These are phyloP conservation scores for Cryptocephalus primarius DNA, from an alignment of 2,888 invertebrate species.

Conservation along the genomic window DNA sequence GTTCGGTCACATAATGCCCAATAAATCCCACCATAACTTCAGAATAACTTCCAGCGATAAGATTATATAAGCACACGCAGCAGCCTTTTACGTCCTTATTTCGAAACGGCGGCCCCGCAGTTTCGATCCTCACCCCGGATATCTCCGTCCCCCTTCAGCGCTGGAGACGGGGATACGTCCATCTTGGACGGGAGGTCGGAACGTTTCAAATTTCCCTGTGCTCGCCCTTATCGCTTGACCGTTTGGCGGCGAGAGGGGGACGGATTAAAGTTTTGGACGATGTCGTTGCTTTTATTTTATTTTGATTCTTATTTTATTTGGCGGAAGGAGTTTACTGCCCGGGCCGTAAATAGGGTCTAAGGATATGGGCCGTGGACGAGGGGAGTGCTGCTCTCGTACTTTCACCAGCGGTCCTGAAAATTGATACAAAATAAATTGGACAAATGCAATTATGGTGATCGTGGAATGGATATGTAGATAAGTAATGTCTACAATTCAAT, in stretches of 20 bases:
- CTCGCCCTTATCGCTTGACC: conserved; percentile 7
- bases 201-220: too few species aligned
- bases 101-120: conserved; percentile 7
- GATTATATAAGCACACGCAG: conserved; percentile 12
- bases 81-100: conserved; percentile 9
- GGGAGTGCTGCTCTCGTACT: not conserved
- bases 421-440: too few species aligned
- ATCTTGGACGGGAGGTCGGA: too few species aligned
- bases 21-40: conserved; percentile 17
- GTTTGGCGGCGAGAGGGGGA: conserved; percentile 7
- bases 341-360: conserved; percentile 10
- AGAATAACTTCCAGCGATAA: conserved; percentile 18
- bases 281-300: conserved; percentile 26
- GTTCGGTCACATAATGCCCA: conserved; percentile 17
- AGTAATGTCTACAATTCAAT: too few species aligned
- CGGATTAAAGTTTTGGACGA: conserved; percentile 23
- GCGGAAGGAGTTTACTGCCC: conserved; percentile 22
- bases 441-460: too few species aligned
- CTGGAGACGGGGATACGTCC: too few species aligned
- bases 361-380: conserved; percentile 2
- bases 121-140: not conserved
- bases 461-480: too few species aligned
- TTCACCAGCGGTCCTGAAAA: too few species aligned
- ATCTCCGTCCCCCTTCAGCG: too few species aligned
- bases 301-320: conserved; percentile 30